Evolutionary conservation across 2,888 invertebrate genomes (phyloP).

Genomic region (Mesorhabditis spiculigera): DNA sequence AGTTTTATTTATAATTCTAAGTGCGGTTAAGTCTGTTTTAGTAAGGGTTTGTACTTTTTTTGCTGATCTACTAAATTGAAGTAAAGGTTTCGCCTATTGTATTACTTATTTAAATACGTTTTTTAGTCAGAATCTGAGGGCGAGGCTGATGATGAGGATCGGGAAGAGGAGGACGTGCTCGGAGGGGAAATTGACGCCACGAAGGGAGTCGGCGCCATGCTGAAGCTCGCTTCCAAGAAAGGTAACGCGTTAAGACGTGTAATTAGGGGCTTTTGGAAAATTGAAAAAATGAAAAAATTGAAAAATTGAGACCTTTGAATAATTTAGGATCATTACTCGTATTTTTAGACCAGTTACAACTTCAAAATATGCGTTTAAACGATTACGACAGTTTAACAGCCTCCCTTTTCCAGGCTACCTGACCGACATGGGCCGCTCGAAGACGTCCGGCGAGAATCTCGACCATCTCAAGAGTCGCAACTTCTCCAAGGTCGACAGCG

Average conservation of each 20-base stretch:
- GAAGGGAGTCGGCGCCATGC: slow-evolving; percentile 60
- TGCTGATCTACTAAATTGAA: no score
- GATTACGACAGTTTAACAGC: no score
- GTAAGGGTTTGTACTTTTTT: no score
- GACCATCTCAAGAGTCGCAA: slow-evolving; percentile 49
- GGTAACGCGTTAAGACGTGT: not conserved
- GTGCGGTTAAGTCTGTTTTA: no score
- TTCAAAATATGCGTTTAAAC: no score
- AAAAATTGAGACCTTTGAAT: not conserved
- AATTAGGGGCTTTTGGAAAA: no score
- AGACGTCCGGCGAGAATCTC: slow-evolving; percentile 30
- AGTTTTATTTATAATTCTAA: no score
- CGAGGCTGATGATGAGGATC: not conserved
- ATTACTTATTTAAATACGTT: no score
- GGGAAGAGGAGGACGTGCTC: slow-evolving; percentile 46
- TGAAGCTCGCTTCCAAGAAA: slow-evolving; percentile 49
- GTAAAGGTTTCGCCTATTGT: no score
- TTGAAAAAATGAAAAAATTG: not conserved
- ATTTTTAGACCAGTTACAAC: no score
- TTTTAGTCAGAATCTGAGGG: no score
- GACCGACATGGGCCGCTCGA: slow-evolving; percentile 31
- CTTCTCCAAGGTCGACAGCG: slow-evolving; percentile 40
- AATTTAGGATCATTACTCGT: not conserved
- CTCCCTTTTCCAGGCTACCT: slow-evolving; percentile 27
- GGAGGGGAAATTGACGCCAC: slow-evolving; percentile 52